These are phyloP conservation scores for Puffinus mauretanicus DNA, from an alignment of 2,113 vertebrate species.

Conservation along the genomic window DNA sequence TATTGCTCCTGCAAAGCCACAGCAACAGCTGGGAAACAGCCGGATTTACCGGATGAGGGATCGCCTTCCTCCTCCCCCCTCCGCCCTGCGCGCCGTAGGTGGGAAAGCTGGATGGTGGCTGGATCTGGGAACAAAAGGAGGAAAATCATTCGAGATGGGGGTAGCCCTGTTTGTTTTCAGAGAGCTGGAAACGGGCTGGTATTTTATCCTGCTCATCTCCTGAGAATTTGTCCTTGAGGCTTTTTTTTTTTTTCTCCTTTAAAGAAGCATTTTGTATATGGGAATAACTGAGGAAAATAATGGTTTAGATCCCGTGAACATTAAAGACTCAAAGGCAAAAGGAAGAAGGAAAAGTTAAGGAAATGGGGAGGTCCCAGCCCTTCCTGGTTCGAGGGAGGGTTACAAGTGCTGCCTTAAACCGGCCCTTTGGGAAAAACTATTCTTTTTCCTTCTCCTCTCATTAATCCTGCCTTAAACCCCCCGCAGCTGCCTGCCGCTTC, in stretches of 20 bases:
- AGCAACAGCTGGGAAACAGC: conserved; percentile 18
- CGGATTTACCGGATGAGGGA: neutral
- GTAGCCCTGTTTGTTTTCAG: neutral
- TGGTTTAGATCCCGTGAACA: neutral
- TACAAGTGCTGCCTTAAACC: neutral
- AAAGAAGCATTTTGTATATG: accelerated
- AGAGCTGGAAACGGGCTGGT: neutral
- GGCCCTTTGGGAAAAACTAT: neutral
- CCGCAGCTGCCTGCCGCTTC: neutral
- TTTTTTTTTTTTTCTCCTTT: neutral
- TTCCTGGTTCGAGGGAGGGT: neutral
- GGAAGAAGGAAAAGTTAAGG: neutral
- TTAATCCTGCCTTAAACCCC: neutral
- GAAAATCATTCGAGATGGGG: neutral
- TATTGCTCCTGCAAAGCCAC: neutral
- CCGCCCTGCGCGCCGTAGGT: neutral
- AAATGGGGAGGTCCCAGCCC: neutral
- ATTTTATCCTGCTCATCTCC: neutral
- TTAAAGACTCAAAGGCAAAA: neutral
- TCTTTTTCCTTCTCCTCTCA: neutral
- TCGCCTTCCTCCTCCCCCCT: neutral
- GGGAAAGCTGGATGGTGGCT: neutral
- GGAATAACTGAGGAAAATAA: neutral
- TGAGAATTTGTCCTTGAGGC: neutral
- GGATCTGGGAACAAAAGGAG: conserved; percentile 8